Evolutionary conservation across 2,888 invertebrate genomes (phyloP), one percentile per base, ranked within the genome.

Genomic region (Incurvaria masculella): DNA sequence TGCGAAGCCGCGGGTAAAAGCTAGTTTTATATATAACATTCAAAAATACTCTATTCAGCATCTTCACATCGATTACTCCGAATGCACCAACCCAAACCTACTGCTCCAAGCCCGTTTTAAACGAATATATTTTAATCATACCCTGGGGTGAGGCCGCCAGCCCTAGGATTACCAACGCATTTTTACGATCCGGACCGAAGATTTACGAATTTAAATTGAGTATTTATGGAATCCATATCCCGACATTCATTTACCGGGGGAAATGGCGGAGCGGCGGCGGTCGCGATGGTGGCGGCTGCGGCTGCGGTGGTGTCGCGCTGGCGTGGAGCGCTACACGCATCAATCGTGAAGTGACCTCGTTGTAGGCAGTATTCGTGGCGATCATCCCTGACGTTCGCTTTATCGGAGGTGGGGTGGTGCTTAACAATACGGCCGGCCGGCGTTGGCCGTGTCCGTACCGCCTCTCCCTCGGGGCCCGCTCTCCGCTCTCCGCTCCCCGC

Each of bases 141-240:
- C 60, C 59, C 59, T 59, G 57, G 52, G 59, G 59, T 59, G 67
- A 63, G 70, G 66, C 23, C 3, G 8, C 33, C 68, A 64, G 64
- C 65, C 67, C 67, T 64, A 61, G 62, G 62, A 66, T 66, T 64
- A 65, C 61, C 39, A 64, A 64, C 63, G 65, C 61, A 65, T 65
- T 67, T 70, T 62, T 68, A 65, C 63, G 64, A 64, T 61, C 59
- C 61, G 61, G 59, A 56, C 59, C 61, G 63, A 68, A 68, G 67
- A 68, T 67, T 67, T 65, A 66, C 66, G 66, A 68, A 70, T 71
- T 72, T 70, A 68, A 64, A 69, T 68, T 69, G 65, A 67, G 68
- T 71, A 69, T 71, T 70, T 70, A 71, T 69, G 66, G 66, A 67
- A 67, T 66, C 63, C 63, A 66, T 69, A 68, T 68, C 64, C n/a